A percentile compares a stretch with the other conserved stretches of the same genome.
phyloP scores from a whole-genome alignment of 2,797 vertebrate genomes.

The Coregonus ussuriensis region DNA sequence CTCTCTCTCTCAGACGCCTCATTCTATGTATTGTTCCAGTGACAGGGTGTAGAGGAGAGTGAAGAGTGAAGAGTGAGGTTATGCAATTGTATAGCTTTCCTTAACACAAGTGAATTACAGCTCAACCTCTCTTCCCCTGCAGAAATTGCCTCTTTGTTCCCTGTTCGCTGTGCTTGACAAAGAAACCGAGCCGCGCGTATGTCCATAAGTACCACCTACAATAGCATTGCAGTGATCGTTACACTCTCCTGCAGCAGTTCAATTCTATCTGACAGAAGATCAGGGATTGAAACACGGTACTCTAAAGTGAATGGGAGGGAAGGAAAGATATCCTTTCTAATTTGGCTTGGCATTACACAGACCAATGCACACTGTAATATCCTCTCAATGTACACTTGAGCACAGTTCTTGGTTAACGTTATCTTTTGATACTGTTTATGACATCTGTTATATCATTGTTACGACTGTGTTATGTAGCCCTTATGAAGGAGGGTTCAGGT shows the following conservation, averaged over 20 bases:
- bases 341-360: neutral
- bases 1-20: conserved; percentile 6
- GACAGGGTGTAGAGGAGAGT: conserved; percentile 39
- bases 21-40: conserved; percentile 6
- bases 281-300: neutral
- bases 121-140: conserved; percentile 19
- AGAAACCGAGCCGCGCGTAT: conserved; percentile 11
- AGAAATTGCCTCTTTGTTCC: conserved; percentile 47
- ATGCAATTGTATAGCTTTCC: conserved; percentile 44
- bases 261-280: conserved; percentile 4
- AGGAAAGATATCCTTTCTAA: neutral
- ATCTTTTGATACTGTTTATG: neutral
- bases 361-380: neutral
- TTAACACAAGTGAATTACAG: conserved; percentile 53
- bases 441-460: neutral
- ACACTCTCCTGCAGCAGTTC: conserved; percentile 7
- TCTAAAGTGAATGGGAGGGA: neutral
- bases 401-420: neutral
- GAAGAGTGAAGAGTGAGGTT: conserved; percentile 14
- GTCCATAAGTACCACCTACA: neutral
- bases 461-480: neutral
- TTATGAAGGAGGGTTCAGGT: neutral
- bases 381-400: neutral
- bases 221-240: neutral
- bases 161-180: conserved; percentile 26